Evolutionary conservation across 1,140 invertebrate genomes (phyloP).

Genomic region (Hesperophylax magnus): DNA sequence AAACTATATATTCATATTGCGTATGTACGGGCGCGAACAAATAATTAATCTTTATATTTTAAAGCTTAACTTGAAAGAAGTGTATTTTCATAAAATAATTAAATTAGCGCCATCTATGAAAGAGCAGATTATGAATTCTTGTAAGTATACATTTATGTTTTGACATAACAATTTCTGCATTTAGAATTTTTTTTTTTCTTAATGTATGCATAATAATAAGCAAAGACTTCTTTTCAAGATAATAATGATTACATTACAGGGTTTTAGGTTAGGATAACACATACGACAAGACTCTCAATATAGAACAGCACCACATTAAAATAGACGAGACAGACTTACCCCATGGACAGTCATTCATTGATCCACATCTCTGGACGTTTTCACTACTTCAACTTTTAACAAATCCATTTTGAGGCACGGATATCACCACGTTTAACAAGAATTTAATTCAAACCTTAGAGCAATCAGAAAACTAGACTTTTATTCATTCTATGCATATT

Average conservation of each 20-base stretch:
- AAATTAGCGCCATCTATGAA: too few relatives aligned
- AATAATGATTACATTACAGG: too few relatives aligned
- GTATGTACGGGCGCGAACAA: too few relatives aligned
- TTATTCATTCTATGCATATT: too few relatives aligned
- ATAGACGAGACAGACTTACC: background rate
- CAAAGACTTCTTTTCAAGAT: background rate
- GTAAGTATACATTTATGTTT: too few relatives aligned
- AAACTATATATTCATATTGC: too few relatives aligned
- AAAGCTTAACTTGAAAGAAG: too few relatives aligned
- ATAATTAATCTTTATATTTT: too few relatives aligned
- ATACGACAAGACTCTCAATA: background rate
- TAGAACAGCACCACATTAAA: slow-evolving; percentile 32
- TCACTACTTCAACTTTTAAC: background rate
- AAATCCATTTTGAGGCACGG: slow-evolving; percentile 27
- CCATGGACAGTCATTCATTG: background rate
- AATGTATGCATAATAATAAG: background rate
- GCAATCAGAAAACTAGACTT: background rate
- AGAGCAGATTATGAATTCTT: too few relatives aligned
- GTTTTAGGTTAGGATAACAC: too few relatives aligned
- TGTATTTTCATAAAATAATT: too few relatives aligned
- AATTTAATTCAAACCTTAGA: slow-evolving; percentile 62
- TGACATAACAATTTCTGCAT: too few relatives aligned
- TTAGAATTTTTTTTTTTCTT: background rate
- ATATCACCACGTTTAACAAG: slow-evolving; percentile 26
- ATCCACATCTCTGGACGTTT: slow-evolving; percentile 27